Evolutionary conservation across 2,113 vertebrate genomes (phyloP), one percentile per base, ranked within the genome.

Genomic region (Chloropsis hardwickii): DNA sequence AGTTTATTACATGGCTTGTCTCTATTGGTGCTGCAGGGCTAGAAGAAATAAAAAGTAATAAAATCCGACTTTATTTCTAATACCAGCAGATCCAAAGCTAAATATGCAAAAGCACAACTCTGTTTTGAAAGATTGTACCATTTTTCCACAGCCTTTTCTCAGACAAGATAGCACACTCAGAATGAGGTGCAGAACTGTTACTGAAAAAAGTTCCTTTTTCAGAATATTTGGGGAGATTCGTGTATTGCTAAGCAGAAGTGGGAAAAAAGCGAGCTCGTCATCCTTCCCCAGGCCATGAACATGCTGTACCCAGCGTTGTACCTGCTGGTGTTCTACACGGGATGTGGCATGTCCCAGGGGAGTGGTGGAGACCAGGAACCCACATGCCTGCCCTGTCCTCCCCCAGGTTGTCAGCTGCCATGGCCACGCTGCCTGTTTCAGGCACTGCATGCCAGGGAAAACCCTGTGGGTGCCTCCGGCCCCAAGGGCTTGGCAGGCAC

Each of bases 11-110:
- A 37, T 60, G 56, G 71, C 71, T 95, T 60, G 40, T 73, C 93
- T 96, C n/a, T 81, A 69, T 76, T 70, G 64, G 71, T 92, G 92
- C 94, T 96, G 90, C 92, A 94, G 94, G 94, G 95, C 85, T 92
- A 73, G 78, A 62, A 86, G 74, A 76, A 92, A 90, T 48, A 88
- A 84, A 90, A 94, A 95, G 92, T 77, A 93, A 95, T 94, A 96
- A 96, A 97, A 94, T 78, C 56, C 0, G 90, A 90, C 93, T 96
- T 96, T 95, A 72, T 56, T 60, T 83, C 44, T 96, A 94, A 95
- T 94, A 83, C 76, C 92, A 92, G 67, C 80, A 76, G 76, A 96
- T 92, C 82, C 92, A 74, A 81, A 70, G 56, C 90, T 93, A 92
- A 95, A 74, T 86, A 95, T 74, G 76, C 60, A 78, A 81, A 71